phyloP scores from a whole-genome alignment of 2,888 invertebrate species.

The Torymus texanus region DNA sequence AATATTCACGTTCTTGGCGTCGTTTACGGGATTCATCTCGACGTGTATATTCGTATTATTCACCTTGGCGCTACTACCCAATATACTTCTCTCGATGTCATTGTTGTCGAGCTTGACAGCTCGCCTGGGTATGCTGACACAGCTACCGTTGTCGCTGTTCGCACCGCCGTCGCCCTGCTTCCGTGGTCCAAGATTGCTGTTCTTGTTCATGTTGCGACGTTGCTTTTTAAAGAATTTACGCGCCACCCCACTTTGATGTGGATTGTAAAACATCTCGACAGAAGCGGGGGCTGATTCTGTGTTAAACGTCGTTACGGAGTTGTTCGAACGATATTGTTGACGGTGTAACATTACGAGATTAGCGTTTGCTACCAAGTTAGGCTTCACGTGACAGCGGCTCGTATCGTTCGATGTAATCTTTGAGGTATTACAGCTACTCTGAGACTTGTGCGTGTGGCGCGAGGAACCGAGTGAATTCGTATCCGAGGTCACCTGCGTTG shows the following conservation, averaged over 20 bases:
- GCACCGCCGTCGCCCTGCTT: constrained; percentile 79
- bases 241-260: constrained; percentile 94
- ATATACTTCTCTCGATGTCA: constrained; percentile 76
- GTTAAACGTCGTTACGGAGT: constrained; percentile 80
- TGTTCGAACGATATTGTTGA: constrained; percentile 84
- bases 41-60: constrained; percentile 89
- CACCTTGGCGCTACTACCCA: constrained; percentile 84
- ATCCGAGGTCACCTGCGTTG: constrained; percentile 72
- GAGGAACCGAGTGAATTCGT: constrained; percentile 76
- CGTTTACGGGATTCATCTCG: constrained; percentile 79
- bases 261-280: constrained; percentile 92
- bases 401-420: constrained; percentile 82
- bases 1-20: constrained; percentile 81
- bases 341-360: constrained; percentile 84
- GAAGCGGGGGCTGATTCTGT: constrained; percentile 78
- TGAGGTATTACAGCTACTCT: constrained; percentile 79
- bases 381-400: constrained; percentile 57
- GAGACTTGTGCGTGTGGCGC: constrained; percentile 81
- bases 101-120: constrained; percentile 62
- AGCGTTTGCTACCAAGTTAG: constrained; percentile 78
- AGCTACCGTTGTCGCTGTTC: constrained; percentile 78
- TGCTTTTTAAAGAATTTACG: constrained; percentile 94
- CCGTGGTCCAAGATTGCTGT: constrained; percentile 83
- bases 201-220: constrained; percentile 82
- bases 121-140: constrained; percentile 76